Conservation (phyloP, 1,140 invertebrate genomes). For the Anthonomus grandis region DNA sequence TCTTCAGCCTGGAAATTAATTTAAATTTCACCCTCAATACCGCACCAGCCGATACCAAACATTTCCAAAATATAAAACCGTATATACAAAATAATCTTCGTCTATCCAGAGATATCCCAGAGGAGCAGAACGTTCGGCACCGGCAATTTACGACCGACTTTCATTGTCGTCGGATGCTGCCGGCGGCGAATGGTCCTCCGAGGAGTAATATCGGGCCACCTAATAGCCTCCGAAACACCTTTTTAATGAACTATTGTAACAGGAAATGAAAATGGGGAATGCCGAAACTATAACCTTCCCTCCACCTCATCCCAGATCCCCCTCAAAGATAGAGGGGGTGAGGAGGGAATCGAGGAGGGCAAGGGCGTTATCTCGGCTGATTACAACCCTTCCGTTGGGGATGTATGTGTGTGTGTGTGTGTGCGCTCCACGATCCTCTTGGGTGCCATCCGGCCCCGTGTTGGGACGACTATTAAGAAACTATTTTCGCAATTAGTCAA, state of each 20-base stretch:
- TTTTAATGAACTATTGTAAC: conserved; percentile 69
- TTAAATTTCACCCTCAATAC: no score
- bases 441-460: conserved; percentile 34
- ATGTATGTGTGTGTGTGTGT: no score
- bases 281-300: conserved; percentile 45
- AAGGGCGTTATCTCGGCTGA: conserved; percentile 33
- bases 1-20: no score
- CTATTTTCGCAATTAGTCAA: conserved; percentile 40
- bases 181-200: conserved; percentile 55
- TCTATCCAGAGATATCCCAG: no score
- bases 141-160: conserved; percentile 46
- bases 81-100: no score
- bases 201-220: conserved; percentile 61
- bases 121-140: no score
- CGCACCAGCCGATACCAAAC: no score
- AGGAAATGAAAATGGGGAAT: conserved; percentile 60
- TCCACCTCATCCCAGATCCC: conserved; percentile 30
- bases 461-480: conserved; percentile 41
- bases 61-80: no score
- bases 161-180: conserved; percentile 48
- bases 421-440: conserved; percentile 33
- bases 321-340: no score
- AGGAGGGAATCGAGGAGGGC: conserved; percentile 32
- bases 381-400: conserved; percentile 40
- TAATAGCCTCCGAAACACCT: conserved; percentile 67